These are phyloP conservation scores for Ectropis crepuscularia DNA, from an alignment of 2,888 invertebrate species.

Conservation along the genomic window DNA sequence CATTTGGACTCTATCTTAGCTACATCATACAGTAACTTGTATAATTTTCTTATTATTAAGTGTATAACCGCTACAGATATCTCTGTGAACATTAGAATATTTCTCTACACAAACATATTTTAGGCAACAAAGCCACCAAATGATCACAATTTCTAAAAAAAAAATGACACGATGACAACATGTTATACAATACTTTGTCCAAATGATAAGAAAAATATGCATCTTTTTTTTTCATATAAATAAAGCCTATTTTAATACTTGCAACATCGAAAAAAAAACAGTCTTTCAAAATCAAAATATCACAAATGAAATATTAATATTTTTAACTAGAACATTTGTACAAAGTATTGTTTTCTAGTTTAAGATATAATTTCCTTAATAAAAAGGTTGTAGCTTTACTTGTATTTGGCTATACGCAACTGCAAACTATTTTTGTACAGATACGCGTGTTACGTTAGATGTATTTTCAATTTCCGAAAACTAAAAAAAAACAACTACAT, in stretches of 20 bases:
- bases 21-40: constrained; percentile 34
- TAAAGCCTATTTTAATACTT: constrained; percentile 58
- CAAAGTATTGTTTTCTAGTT: constrained; percentile 54
- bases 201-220: constrained; percentile 48
- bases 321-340: constrained; percentile 48
- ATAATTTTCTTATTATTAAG: constrained; percentile 37
- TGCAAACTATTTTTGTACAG: constrained; percentile 17
- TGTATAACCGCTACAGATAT: constrained; percentile 38
- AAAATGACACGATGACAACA: constrained; percentile 40
- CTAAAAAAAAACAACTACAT: no score
- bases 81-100: constrained; percentile 40
- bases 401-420: constrained; percentile 26
- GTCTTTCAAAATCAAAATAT: constrained; percentile 58
- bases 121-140: constrained; percentile 51
- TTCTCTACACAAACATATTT: constrained; percentile 45
- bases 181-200: constrained; percentile 62
- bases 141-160: constrained; percentile 49
- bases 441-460: not conserved
- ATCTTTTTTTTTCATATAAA: constrained; percentile 34
- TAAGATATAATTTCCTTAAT: constrained; percentile 24
- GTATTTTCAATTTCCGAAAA: not conserved
- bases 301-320: constrained; percentile 48
- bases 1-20: constrained; percentile 32
- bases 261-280: constrained; percentile 48
- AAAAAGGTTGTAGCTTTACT: constrained; percentile 7